These are phyloP conservation scores for Drosophila albomicans DNA, from an alignment of 1,140 invertebrate genomes.

Conservation along the genomic window DNA sequence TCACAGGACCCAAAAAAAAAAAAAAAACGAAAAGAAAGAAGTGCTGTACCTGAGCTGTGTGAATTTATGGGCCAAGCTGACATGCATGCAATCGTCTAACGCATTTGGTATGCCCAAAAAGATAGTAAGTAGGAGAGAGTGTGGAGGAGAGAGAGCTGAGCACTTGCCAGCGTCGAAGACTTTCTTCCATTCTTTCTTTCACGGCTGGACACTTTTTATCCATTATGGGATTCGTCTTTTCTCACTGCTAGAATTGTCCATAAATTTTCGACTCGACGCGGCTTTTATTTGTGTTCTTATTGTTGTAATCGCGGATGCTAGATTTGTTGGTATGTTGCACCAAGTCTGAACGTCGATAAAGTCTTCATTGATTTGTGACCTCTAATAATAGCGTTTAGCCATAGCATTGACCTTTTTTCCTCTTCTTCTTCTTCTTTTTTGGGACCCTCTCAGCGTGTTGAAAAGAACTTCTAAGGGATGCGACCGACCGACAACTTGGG, in stretches of 20 bases:
- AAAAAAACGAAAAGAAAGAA: neutral
- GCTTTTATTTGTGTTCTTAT: slow-evolving; percentile 38
- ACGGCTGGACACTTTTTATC: slow-evolving; percentile 76
- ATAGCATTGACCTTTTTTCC: slow-evolving; percentile 73
- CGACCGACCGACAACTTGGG: slow-evolving; percentile 46
- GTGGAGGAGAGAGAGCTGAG: neutral
- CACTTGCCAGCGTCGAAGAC: slow-evolving; percentile 8
- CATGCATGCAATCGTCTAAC: slow-evolving; percentile 49
- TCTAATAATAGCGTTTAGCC: slow-evolving; percentile 82
- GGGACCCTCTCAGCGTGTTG: slow-evolving; percentile 41
- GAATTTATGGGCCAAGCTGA: slow-evolving; percentile 67
- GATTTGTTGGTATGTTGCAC: slow-evolving; percentile 65
- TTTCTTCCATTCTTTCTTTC: slow-evolving; percentile 46
- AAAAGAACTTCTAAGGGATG: slow-evolving; percentile 72
- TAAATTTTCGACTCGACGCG: slow-evolving; percentile 74
- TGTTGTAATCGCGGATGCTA: slow-evolving; percentile 68
- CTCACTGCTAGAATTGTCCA: slow-evolving; percentile 57
- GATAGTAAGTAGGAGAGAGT: neutral
- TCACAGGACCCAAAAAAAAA: slow-evolving; percentile 10
- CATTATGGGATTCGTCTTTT: slow-evolving; percentile 40
- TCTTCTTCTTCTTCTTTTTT: neutral
- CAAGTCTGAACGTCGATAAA: slow-evolving; percentile 68
- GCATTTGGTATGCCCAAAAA: slow-evolving; percentile 40
- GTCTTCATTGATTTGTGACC: slow-evolving; percentile 83
- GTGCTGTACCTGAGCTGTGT: slow-evolving; percentile 21